These are phyloP conservation scores for Mus caroli DNA, from an alignment of 2,797 vertebrate genomes.

Conservation along the genomic window DNA sequence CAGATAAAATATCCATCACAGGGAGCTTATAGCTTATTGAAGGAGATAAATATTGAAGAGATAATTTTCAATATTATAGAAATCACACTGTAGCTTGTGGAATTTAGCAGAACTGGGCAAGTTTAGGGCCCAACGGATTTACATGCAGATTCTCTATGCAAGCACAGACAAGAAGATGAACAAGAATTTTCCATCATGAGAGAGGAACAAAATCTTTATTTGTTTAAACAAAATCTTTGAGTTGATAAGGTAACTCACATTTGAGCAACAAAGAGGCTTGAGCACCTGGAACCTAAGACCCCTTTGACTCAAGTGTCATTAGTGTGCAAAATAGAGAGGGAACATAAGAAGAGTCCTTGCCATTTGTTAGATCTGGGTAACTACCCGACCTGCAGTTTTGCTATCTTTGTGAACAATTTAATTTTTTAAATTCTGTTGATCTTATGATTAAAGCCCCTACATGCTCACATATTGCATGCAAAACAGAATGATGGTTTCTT, in stretches of 20 bases:
- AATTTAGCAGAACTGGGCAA: neutral
- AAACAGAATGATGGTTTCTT: neutral
- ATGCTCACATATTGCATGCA: neutral
- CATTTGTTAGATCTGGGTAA: neutral
- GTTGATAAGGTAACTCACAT: neutral
- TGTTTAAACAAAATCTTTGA: neutral
- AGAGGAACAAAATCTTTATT: neutral
- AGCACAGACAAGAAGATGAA: neutral
- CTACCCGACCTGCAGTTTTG: neutral
- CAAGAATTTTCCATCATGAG: neutral
- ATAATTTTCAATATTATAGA: neutral
- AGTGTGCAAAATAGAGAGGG: neutral
- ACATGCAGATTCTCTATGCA: neutral
- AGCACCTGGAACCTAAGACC: neutral
- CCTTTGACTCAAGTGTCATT: neutral
- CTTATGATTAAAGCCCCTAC: neutral
- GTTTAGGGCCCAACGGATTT: neutral
- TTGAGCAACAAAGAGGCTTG: conserved; percentile 4
- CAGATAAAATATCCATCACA: neutral
- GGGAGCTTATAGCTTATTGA: neutral
- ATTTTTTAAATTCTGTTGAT: neutral
- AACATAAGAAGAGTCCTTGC: neutral
- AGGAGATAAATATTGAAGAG: neutral
- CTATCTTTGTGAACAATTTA: neutral
- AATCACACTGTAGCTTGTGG: neutral